Conservation (phyloP, 2,113 vertebrate species). For the Thermophis baileyi region DNA sequence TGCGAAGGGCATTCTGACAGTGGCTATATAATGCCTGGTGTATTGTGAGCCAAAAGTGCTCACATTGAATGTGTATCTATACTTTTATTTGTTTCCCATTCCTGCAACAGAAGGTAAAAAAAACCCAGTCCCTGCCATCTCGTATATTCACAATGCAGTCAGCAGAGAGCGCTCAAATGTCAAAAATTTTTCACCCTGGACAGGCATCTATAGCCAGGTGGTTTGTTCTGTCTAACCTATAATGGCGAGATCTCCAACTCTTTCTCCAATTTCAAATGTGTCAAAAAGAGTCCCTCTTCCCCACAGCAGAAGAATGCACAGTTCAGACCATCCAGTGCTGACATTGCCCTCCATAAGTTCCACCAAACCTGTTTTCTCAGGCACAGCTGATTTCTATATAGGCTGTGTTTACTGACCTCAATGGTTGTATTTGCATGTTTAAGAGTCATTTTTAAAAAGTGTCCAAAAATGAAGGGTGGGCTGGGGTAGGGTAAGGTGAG, state of each 20-base stretch:
- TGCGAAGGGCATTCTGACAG: not conserved
- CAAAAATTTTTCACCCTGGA: not conserved
- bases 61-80: not conserved
- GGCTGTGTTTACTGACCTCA: not conserved
- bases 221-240: not conserved
- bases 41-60: not conserved
- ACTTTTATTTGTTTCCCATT: not conserved
- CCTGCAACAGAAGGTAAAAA: not conserved
- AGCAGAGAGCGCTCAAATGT: not conserved
- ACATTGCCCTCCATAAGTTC: not conserved
- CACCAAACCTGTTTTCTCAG: not conserved
- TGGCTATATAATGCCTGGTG: too few relatives aligned
- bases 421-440: not conserved
- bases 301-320: not conserved
- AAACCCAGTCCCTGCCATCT: not conserved
- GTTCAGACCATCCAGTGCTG: not conserved
- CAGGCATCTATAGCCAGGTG: not conserved
- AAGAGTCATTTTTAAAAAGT: not conserved
- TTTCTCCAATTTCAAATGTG: not conserved
- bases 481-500: not conserved
- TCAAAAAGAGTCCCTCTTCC: not conserved
- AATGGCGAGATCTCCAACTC: not conserved
- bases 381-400: not conserved
- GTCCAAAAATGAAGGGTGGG: rapidly evolving
- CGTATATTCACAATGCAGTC: not conserved